Evolutionary conservation across 2,797 vertebrate species (phyloP), one percentile per base, ranked within the genome.

Genomic region (Remorina albescens): DNA sequence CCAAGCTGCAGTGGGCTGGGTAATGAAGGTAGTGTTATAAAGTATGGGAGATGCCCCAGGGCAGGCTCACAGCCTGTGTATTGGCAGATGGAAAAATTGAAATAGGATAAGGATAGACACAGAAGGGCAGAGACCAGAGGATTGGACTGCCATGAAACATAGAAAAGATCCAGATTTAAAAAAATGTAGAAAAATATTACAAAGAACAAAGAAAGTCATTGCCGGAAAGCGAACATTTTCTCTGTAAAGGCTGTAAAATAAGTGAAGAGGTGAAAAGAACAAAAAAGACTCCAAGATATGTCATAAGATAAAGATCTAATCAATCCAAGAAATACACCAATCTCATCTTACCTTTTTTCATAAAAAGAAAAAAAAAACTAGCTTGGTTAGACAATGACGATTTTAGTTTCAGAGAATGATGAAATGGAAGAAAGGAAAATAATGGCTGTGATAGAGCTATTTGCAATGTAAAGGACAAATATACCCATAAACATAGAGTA

Each of bases 1-100:
- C 83, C 85, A 74, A 32, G 82, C 72, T 82, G 75, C 80, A 85
- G 78, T 66, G 7, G 76, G 61, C 80, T 63, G 76, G 86, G 84
- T 89, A 91, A 91, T 90, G 84, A 91, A 88, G 87, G 84, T 71
- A 66, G 67, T 54, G 76, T 85, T 85, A 87, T 91, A 87, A 91
- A 91, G 87, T 78, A 91, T 80, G 71, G 84, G 82, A 68, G 73
- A 67, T 81, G 85, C 88, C 91, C 84, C 44, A 41, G 68, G 85
- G 83, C 86, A 73, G 76, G 61, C 87, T 86, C 78, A 76, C 42
- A 86, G 76, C 53, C 83, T 60, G 25, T 69, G 72, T 80, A 84
- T 86, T 26, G 46, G 72, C 85, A 80, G 70, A 90, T 70, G 74
- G 81, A 90, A 80, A 86, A 86, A 92, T 72, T 82, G 69, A 89